Evolutionary conservation across 1,140 invertebrate species (phyloP), one percentile per base, ranked within the genome.

Genomic region (Ceratosolen solmsi): DNA sequence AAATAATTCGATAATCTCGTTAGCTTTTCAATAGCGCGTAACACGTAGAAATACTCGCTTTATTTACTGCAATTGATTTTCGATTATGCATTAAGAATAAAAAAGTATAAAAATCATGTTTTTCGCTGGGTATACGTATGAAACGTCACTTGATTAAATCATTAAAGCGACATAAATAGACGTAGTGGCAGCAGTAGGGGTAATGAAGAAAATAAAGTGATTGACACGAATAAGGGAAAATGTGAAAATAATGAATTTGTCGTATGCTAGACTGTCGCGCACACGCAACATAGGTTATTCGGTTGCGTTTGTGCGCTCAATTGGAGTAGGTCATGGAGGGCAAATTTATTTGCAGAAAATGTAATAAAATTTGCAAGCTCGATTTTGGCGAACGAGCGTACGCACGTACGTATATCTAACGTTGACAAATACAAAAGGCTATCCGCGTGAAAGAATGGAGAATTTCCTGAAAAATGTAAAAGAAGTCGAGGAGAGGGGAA

Each of bases 401-500:
- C 70, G 46, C 70, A 70, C 65, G 58, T 30, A 41, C 25, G 49
- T 58, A 60, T 30, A 54, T 30, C 22, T 68, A 74, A 74, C 70
- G 82, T 81, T 86, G 85, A 86, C 85, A 84, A 87, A 86, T 85
- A 85, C 80, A 84, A 84, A 85, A 83, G 86, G 74, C 60, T 71
- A 83, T 82, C 58, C 79, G 79, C 75, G 80, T 74, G 79, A 79
- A 85, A 86, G 84, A 85, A 87, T 86, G 80, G 82, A 41, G 58
- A 78, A 77, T 65, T 83, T 8, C 36, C 75, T 79, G 74, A 75
- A 82, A 85, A 82, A 80, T 38, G 78, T 79, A 82, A 72, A 70
- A 81, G 84, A 82, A 54, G 51, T 15, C 7, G 46, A 54, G 71
- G 27, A 17, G 4, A 25, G 7, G 17, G 15, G 17, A 17, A 17